Conservation (phyloP, 1,140 invertebrate species). For the Lordiphosa mommai region DNA sequence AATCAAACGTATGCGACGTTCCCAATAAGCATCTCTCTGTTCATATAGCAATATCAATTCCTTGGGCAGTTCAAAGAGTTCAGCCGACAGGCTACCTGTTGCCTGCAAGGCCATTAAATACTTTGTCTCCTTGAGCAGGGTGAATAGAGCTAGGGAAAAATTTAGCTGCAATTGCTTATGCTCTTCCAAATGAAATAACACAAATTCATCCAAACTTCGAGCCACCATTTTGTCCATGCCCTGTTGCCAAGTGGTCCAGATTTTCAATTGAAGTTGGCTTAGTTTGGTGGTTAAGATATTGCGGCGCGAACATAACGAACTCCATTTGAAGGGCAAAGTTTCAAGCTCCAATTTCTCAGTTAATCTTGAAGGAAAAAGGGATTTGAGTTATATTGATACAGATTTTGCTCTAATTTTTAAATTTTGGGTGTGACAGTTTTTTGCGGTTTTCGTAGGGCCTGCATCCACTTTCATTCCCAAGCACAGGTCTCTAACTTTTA, state of each 20-base stretch:
- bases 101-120: conserved; percentile 60
- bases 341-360: conserved; percentile 25
- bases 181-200: conserved; percentile 25
- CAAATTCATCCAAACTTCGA: conserved; percentile 48
- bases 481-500: too few species aligned
- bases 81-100: conserved; percentile 25
- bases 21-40: conserved; percentile 79
- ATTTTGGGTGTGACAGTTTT: too few species aligned
- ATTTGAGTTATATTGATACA: too few species aligned
- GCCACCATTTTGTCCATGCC: conserved; percentile 55
- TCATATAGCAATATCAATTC: conserved; percentile 80
- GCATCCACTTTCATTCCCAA: too few species aligned
- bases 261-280: conserved; percentile 67
- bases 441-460: too few species aligned
- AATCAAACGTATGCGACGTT: conserved; percentile 79
- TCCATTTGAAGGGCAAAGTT: conserved; percentile 32
- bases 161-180: conserved; percentile 40
- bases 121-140: conserved; percentile 63
- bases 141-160: conserved; percentile 61
- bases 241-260: conserved; percentile 67
- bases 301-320: conserved; percentile 45
- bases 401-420: too few species aligned
- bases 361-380: conserved; percentile 29
- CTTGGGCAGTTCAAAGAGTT: conserved; percentile 79
- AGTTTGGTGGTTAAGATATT: conserved; percentile 69